phyloP scores from a whole-genome alignment of 2,888 invertebrate genomes.

The Pecten maximus region DNA sequence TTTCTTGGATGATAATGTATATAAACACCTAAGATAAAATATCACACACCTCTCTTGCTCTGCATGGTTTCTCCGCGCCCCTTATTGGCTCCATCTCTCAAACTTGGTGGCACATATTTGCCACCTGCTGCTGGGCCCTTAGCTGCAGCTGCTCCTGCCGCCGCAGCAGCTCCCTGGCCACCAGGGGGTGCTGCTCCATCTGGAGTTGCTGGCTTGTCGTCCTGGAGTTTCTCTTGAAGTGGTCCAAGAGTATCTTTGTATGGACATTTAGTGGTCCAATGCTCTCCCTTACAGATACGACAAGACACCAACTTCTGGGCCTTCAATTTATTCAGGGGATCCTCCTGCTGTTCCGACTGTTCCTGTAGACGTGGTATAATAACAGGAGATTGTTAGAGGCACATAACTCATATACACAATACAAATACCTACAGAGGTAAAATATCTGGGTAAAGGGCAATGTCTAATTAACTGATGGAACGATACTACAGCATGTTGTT shows the following conservation, averaged over 20 bases:
- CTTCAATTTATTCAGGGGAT: conserved; percentile 90
- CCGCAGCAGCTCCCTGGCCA: conserved; percentile 55
- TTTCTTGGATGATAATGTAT: background rate
- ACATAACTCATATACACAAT: no score
- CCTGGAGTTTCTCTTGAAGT: conserved; percentile 77
- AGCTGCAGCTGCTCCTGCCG: conserved; percentile 59
- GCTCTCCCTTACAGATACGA: conserved; percentile 88
- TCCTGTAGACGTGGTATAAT: conserved; percentile 85
- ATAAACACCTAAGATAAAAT: background rate
- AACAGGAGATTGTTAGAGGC: no score
- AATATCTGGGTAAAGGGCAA: no score
- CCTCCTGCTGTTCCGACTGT: conserved; percentile 93
- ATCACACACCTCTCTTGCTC: conserved; percentile 63
- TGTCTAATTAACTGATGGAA: no score
- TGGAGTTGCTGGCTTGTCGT: conserved; percentile 79
- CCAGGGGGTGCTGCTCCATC: conserved; percentile 70
- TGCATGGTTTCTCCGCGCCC: conserved; percentile 86
- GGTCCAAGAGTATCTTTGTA: conserved; percentile 92
- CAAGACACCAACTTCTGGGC: conserved; percentile 85
- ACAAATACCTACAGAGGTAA: no score
- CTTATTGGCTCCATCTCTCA: conserved; percentile 90
- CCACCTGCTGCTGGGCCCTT: conserved; percentile 72
- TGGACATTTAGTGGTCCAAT: conserved; percentile 99
- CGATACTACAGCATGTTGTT: no score
- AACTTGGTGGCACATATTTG: conserved; percentile 90